Conservation (phyloP, 2,113 vertebrate genomes). For the Gadus macrocephalus region DNA sequence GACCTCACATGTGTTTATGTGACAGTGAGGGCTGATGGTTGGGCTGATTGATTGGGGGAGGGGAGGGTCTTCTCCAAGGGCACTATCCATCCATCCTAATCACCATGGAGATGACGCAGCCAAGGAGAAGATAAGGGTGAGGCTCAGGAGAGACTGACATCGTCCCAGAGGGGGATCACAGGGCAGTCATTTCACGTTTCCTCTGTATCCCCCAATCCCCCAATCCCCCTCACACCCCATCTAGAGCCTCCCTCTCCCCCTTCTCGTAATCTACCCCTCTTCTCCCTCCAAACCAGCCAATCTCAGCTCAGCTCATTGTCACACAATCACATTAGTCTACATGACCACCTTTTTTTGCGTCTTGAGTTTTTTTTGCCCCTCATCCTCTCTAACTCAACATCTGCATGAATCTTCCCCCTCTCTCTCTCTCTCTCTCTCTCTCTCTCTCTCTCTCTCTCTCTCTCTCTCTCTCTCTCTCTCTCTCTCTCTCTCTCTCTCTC, state of each 20-base stretch:
- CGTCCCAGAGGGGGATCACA: conserved; percentile 22
- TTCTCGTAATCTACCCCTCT: neutral
- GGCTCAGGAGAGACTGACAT: neutral
- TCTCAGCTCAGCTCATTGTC: no score
- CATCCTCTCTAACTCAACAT: neutral
- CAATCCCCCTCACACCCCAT: neutral
- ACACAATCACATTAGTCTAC: neutral
- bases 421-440: conserved; percentile 14
- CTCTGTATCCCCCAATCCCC: neutral
- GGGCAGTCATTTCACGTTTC: conserved; percentile 20
- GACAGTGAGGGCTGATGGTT: conserved; percentile 18
- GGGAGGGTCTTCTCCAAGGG: neutral
- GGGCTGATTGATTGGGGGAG: conserved; percentile 5
- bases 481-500: neutral
- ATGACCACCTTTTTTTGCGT: neutral
- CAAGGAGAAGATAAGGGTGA: conserved; percentile 4
- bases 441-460: no score
- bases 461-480: no score
- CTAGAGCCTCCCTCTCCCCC: neutral
- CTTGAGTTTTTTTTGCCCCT: no score
- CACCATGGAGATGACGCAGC: conserved; percentile 38
- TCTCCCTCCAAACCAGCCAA: no score
- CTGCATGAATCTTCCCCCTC: conserved; percentile 1
- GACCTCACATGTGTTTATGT: conserved; percentile 21
- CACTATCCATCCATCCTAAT: conserved; percentile 36